Percentiles rank a stretch among this genome's conserved stretches.
phyloP scores from a whole-genome alignment of 2,797 vertebrate species.

The Agapornis canus region DNA sequence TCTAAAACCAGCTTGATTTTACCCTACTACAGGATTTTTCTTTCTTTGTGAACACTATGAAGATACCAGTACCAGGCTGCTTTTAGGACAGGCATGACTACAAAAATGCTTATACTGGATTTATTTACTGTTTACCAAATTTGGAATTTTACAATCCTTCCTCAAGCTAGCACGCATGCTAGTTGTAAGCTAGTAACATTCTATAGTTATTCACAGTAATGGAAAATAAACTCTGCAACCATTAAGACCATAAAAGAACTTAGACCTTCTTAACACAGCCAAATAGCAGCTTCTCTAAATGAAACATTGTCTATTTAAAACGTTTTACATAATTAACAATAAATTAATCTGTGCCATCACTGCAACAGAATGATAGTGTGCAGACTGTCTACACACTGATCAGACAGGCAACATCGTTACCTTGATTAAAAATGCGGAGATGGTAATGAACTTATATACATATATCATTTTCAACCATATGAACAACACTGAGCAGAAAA shows the following conservation, averaged over 20 bases:
- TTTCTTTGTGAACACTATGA: background rate
- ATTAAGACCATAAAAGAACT: background rate
- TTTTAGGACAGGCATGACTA: background rate
- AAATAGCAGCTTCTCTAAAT: background rate
- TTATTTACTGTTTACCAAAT: background rate
- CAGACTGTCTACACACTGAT: slow-evolving; percentile 59
- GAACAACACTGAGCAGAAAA: slow-evolving; percentile 12
- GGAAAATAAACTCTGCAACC: background rate
- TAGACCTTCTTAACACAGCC: background rate
- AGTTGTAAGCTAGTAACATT: background rate
- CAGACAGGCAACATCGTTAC: slow-evolving; percentile 31
- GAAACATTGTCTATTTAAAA: slow-evolving; percentile 21
- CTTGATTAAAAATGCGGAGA: background rate
- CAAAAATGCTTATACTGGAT: background rate
- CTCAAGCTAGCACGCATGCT: background rate
- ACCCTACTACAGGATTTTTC: background rate
- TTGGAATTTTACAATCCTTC: background rate
- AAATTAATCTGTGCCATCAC: slow-evolving; percentile 61
- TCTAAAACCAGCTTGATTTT: background rate
- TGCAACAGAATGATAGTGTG: slow-evolving; percentile 23
- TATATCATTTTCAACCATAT: background rate
- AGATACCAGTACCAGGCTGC: background rate
- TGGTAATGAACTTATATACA: background rate
- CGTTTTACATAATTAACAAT: slow-evolving; percentile 73
- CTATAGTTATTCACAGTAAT: background rate